phyloP scores from a whole-genome alignment of 2,888 invertebrate genomes.

The Ferrisia virgata region DNA sequence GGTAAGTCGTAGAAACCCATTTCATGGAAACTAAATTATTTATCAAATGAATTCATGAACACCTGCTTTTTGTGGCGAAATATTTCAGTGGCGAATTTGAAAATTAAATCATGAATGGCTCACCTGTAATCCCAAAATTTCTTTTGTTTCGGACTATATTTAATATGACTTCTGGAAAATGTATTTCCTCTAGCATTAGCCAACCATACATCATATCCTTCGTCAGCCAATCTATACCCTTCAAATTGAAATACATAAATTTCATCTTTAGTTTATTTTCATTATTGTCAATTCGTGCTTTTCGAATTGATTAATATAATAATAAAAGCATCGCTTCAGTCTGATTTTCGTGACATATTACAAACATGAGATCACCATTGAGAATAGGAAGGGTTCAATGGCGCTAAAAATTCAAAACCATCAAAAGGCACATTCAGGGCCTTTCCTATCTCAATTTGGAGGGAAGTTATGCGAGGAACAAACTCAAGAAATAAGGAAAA shows the following conservation, averaged over 20 bases:
- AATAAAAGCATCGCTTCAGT: too few relatives aligned
- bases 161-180: slow-evolving; percentile 65
- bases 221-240: slow-evolving; percentile 66
- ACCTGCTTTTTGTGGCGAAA: too few relatives aligned
- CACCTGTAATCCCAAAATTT: slow-evolving; percentile 67
- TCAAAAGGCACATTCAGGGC: too few relatives aligned
- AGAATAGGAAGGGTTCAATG: too few relatives aligned
- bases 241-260: slow-evolving; percentile 50
- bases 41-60: neutral
- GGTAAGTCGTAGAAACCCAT: slow-evolving; percentile 82
- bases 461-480: too few relatives aligned
- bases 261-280: neutral
- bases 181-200: slow-evolving; percentile 80
- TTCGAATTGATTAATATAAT: too few relatives aligned
- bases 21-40: slow-evolving; percentile 74
- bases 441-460: too few relatives aligned
- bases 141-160: slow-evolving; percentile 55
- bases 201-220: slow-evolving; percentile 75
- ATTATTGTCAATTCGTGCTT: too few relatives aligned
- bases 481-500: too few relatives aligned
- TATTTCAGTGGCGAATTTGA: neutral
- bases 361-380: too few relatives aligned
- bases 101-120: slow-evolving; percentile 42
- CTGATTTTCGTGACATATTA: too few relatives aligned
- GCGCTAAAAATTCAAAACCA: too few relatives aligned